These are phyloP conservation scores for Brachymystax lenok DNA, from an alignment of 2,797 vertebrate genomes.

Conservation along the genomic window DNA sequence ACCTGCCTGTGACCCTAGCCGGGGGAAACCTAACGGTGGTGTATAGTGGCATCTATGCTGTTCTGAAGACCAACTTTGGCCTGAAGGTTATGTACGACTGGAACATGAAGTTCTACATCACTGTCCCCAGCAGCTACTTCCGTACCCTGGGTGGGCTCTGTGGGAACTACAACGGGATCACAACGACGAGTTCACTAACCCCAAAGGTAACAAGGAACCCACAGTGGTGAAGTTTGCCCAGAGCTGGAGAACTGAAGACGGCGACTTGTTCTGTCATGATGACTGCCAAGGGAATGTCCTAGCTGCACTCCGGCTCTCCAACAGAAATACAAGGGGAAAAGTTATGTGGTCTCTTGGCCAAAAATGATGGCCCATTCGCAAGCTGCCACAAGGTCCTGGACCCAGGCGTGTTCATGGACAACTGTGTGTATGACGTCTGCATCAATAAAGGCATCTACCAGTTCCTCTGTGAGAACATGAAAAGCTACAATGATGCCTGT, in stretches of 20 bases:
- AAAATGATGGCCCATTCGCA: slow-evolving; percentile 30
- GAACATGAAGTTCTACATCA: slow-evolving; percentile 58
- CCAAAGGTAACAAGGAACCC: slow-evolving; percentile 15
- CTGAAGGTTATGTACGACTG: slow-evolving; percentile 60
- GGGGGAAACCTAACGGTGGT: slow-evolving; percentile 30
- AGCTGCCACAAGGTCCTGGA: slow-evolving; percentile 17
- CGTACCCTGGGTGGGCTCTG: slow-evolving; percentile 22
- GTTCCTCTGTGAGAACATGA: slow-evolving; percentile 44
- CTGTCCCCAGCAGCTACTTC: too few relatives aligned
- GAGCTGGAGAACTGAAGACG: slow-evolving; percentile 14
- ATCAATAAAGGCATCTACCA: slow-evolving; percentile 36
- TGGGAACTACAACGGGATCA: not conserved
- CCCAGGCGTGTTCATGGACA: slow-evolving; percentile 39
- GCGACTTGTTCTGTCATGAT: slow-evolving; percentile 48
- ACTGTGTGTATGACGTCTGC: slow-evolving; percentile 37
- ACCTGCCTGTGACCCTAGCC: too few relatives aligned
- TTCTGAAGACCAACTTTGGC: slow-evolving; percentile 69
- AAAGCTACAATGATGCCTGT: too few relatives aligned
- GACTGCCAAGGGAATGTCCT: slow-evolving; percentile 54
- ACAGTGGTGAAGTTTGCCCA: too few relatives aligned
- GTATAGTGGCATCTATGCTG: slow-evolving; percentile 55
- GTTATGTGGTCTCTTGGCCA: too few relatives aligned
- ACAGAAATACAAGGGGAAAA: too few relatives aligned
- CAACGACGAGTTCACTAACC: slow-evolving; percentile 28
- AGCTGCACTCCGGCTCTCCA: too few relatives aligned